Conservation (phyloP, 2,113 vertebrate species). For the Rhipidura dahli region DNA sequence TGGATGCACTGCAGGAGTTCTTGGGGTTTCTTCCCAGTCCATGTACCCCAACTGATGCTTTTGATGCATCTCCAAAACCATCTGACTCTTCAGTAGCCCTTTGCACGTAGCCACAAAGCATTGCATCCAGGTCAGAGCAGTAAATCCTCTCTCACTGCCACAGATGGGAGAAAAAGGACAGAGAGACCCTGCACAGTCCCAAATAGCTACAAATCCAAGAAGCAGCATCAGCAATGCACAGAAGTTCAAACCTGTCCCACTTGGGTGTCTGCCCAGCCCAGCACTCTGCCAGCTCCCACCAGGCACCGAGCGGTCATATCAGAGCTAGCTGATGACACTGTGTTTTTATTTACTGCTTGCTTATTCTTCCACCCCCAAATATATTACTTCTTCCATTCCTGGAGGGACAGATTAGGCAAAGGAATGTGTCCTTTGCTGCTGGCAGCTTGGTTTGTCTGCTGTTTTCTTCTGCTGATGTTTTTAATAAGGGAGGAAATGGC, state of each 20-base stretch:
- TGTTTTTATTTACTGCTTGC: slow-evolving; percentile 43
- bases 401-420: slow-evolving; percentile 49
- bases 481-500: slow-evolving; percentile 54
- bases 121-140: neutral
- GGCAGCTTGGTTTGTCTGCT: slow-evolving; percentile 29
- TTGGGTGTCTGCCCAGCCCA: slow-evolving; percentile 35
- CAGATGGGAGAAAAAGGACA: neutral
- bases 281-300: slow-evolving; percentile 6
- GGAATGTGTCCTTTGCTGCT: slow-evolving; percentile 35
- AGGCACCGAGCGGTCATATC: neutral
- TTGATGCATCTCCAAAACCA: neutral
- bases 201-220: neutral
- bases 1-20: rapidly evolving
- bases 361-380: slow-evolving; percentile 9
- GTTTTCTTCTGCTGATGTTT: slow-evolving; percentile 46
- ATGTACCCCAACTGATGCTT: neutral
- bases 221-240: neutral
- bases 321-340: neutral
- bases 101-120: neutral
- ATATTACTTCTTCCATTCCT: slow-evolving; percentile 24
- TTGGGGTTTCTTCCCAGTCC: neutral
- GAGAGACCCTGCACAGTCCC: rapidly evolving
- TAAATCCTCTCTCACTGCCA: neutral
- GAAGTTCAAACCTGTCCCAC: slow-evolving; percentile 13
- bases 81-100: neutral